Evolutionary conservation across 2,113 vertebrate species (phyloP), one percentile per base, ranked within the genome.

Genomic region (Ascaphus truei): DNA sequence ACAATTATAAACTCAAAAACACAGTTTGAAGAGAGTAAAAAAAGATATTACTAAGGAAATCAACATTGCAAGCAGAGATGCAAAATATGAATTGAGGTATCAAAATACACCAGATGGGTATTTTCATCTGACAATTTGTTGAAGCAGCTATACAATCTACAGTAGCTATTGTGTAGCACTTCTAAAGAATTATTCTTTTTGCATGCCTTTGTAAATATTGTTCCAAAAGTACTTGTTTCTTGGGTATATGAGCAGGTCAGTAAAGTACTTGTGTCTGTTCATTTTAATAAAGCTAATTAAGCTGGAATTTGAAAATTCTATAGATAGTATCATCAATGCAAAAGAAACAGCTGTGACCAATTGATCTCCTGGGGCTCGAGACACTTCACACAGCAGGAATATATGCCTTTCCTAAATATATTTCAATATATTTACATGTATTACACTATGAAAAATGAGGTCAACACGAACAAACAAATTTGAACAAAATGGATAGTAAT

Each of bases 241-340:
- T 47, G 41, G 4, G 22, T 29, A 37, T 59, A 68, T 68, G 26
- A 34, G 29, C 53, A 34, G 16, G 53, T 57, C 18, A 31, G 27
- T 34, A 47, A 48, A 68, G 58, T 53, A 47, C 65, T 68, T 48
- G 65, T 34, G 55, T 58, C 23, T 58, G 55, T 68, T 58, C 41
- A 58, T 58, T 68, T 68, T 68, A 68, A 68, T 68, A 68, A 68
- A 48, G 55, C 53, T 68, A 68, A 68, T 59, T 68, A 68, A 68
- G 65, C 41, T 58, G 30, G 48, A 45, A 48, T 34, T 20, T n/a
- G 23, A 58, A 16, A 48, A 48, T 68, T 68, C 56, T 33, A 58
- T 68, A 48, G 41, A 47, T 58, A 8, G 15, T 58, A 58, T 68
- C 30, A 58, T 58, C 65, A 68, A 41, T 43, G 53, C 37, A 48